phyloP scores from a whole-genome alignment of 2,888 invertebrate species.

The Heteropelma amictum region DNA sequence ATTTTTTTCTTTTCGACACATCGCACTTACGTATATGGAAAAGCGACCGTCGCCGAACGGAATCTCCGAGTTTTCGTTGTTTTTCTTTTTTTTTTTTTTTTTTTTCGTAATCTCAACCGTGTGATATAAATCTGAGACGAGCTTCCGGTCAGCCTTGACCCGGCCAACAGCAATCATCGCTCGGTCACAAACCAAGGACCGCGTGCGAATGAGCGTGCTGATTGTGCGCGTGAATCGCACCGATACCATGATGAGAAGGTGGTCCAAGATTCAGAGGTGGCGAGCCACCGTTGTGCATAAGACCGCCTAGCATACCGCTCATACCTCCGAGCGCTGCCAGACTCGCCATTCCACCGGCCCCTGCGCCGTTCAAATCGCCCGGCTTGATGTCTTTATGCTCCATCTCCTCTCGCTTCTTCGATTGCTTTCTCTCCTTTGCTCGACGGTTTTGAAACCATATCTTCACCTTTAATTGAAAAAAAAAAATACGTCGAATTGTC shows the following conservation, averaged over 20 bases:
- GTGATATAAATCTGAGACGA: not conserved
- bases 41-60: constrained; percentile 24
- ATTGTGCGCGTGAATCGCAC: constrained; percentile 60
- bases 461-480: constrained; percentile 81
- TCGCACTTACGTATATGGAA: constrained; percentile 6
- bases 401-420: constrained; percentile 88
- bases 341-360: constrained; percentile 65
- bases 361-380: constrained; percentile 44
- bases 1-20: constrained; percentile 19
- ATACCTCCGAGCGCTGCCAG: constrained; percentile 65
- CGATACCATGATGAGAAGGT: constrained; percentile 60
- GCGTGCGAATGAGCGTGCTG: constrained; percentile 65
- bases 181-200: constrained; percentile 70
- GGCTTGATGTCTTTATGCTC: constrained; percentile 65
- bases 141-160: constrained; percentile 57
- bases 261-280: constrained; percentile 60
- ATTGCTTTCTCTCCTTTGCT: constrained; percentile 94
- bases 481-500: not conserved
- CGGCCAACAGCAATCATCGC: constrained; percentile 57
- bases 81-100: not conserved
- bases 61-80: not conserved
- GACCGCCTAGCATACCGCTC: constrained; percentile 68
- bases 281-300: constrained; percentile 65
- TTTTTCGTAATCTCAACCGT: not conserved
- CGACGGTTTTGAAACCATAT: constrained; percentile 95